Percentiles rank a stretch among this genome's conserved stretches.
These are phyloP conservation scores for Archocentrus centrarchus DNA, from an alignment of 2,113 vertebrate species.

Conservation along the genomic window DNA sequence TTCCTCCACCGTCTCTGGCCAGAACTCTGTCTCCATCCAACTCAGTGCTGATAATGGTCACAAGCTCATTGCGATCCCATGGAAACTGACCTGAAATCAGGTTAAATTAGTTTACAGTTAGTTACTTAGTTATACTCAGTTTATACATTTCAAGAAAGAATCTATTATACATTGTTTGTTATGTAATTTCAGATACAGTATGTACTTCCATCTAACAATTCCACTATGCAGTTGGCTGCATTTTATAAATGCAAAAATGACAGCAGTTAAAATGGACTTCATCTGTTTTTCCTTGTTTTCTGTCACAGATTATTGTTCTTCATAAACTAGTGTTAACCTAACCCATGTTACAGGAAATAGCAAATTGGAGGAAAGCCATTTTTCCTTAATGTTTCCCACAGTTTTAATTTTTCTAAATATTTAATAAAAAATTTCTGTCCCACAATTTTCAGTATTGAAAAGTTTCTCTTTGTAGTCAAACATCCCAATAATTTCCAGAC, in stretches of 20 bases:
- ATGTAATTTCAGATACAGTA: neutral
- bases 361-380: neutral
- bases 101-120: neutral
- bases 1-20: conserved; percentile 62
- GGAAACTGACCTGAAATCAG: conserved; percentile 44
- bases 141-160: neutral
- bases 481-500: too few species aligned
- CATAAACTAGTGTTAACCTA: neutral
- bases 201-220: neutral
- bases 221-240: neutral
- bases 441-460: too few species aligned
- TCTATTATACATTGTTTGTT: neutral
- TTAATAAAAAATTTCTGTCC: neutral
- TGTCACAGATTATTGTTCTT: neutral
- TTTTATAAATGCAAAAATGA: neutral
- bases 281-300: neutral
- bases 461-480: too few species aligned
- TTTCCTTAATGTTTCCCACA: neutral
- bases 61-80: conserved; percentile 62
- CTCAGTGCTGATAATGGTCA: conserved; percentile 46
- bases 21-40: conserved; percentile 52
- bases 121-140: too few species aligned
- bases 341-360: neutral
- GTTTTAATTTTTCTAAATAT: neutral
- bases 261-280: neutral